Percentiles rank a stretch among this genome's conserved stretches.
Conservation (phyloP, 2,888 invertebrate genomes). For the Zhengitettix transpicula region DNA sequence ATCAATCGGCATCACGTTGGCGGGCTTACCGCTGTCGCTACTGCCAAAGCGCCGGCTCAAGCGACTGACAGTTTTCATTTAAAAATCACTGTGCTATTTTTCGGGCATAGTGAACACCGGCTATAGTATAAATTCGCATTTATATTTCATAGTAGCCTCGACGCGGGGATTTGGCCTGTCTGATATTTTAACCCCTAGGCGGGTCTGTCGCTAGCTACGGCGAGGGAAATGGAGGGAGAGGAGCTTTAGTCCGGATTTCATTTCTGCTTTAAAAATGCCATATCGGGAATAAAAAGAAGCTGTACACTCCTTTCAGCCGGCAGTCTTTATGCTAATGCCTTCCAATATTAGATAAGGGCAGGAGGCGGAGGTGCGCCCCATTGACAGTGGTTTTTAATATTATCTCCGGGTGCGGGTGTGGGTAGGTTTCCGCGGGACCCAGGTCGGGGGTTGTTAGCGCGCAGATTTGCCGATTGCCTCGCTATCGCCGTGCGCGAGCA, state of each 20-base stretch:
- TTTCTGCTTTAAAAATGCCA: constrained; percentile 1
- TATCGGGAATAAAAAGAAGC: background rate
- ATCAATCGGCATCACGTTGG: constrained; percentile 7
- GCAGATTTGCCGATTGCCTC: too few species aligned
- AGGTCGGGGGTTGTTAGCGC: too few species aligned
- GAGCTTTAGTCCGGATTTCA: background rate
- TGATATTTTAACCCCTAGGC: background rate
- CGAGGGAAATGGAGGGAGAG: background rate
- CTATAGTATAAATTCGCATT: background rate
- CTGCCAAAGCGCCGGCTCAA: background rate
- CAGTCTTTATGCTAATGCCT: background rate
- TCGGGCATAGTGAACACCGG: background rate
- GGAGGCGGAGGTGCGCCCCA: background rate
- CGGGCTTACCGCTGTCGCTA: background rate
- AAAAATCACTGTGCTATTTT: constrained; percentile 1
- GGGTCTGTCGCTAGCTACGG: background rate
- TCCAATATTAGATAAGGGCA: background rate
- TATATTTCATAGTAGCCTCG: background rate
- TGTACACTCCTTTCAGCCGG: background rate
- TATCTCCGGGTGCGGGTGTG: background rate
- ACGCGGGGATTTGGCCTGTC: background rate
- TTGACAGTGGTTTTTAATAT: constrained; percentile 1
- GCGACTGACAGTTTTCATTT: constrained; percentile 1
- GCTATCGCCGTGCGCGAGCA: too few species aligned
- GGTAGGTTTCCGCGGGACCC: too few species aligned